Percentiles rank a stretch among this genome's conserved stretches.
These are phyloP conservation scores for Limnephilus marmoratus DNA, from an alignment of 2,888 invertebrate species.

Conservation along the genomic window DNA sequence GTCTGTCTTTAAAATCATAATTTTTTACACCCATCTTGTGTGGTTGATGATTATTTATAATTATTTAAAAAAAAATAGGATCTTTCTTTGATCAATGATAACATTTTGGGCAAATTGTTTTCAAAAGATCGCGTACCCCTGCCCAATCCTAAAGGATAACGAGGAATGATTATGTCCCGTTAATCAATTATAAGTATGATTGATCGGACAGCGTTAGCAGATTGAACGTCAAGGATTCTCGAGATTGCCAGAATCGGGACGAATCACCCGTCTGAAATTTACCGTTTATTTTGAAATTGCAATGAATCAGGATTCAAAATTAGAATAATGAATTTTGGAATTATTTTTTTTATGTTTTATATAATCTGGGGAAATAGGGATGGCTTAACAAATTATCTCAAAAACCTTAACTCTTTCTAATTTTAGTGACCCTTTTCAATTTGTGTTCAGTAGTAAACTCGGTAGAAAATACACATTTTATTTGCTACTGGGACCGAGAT, in stretches of 20 bases:
- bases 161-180: slow-evolving; percentile 55
- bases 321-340: not conserved
- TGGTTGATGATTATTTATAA: no score
- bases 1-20: no score
- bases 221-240: slow-evolving; percentile 47
- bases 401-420: not conserved
- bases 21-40: no score
- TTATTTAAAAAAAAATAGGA: no score
- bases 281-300: not conserved
- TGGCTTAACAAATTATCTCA: not conserved
- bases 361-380: not conserved
- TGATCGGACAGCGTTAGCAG: slow-evolving; percentile 49
- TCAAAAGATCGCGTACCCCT: not conserved
- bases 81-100: no score
- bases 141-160: slow-evolving; percentile 38
- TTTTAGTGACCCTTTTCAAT: not conserved
- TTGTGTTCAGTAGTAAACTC: not conserved
- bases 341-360: not conserved
- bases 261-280: not conserved
- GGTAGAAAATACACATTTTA: not conserved
- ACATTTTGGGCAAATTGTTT: not conserved
- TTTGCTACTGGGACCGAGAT: not conserved
- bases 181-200: slow-evolving; percentile 61
- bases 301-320: not conserved
- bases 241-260: slow-evolving; percentile 11